These are phyloP conservation scores for Loxodonta africana DNA, from an alignment of 2,113 vertebrate species.

Conservation along the genomic window DNA sequence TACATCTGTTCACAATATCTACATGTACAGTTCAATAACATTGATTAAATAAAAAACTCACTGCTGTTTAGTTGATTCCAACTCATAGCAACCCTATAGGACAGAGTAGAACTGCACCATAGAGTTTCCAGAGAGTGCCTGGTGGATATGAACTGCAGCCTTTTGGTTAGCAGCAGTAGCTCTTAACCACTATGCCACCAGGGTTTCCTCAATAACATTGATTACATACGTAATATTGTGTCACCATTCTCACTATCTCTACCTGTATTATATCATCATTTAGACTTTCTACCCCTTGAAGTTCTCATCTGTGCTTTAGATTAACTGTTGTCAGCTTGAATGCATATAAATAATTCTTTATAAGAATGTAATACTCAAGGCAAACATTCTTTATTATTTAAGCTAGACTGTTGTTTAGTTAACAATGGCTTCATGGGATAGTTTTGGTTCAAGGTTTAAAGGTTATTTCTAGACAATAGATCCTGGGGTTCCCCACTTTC, in stretches of 20 bases:
- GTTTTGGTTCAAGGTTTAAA: neutral
- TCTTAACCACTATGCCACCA: too few relatives aligned
- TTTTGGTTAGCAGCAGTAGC: too few relatives aligned
- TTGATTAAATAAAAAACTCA: neutral
- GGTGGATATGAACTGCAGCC: too few relatives aligned
- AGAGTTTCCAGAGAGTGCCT: too few relatives aligned
- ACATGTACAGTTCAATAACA: neutral
- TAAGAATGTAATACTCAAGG: neutral
- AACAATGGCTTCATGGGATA: neutral
- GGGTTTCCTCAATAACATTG: neutral
- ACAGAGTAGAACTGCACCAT: too few relatives aligned
- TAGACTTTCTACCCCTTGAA: neutral
- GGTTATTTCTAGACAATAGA: neutral
- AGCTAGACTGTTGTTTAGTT: neutral
- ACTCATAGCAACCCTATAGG: too few relatives aligned
- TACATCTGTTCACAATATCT: neutral
- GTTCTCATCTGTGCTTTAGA: neutral
- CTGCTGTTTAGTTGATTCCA: too few relatives aligned
- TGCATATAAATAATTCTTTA: neutral
- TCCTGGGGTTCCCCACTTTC: neutral
- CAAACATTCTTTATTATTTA: neutral
- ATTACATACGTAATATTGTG: neutral
- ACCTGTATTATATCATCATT: neutral
- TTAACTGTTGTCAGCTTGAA: neutral
- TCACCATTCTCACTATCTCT: neutral